phyloP scores from a whole-genome alignment of 2,113 vertebrate genomes.

The Pseudorasbora parva region DNA sequence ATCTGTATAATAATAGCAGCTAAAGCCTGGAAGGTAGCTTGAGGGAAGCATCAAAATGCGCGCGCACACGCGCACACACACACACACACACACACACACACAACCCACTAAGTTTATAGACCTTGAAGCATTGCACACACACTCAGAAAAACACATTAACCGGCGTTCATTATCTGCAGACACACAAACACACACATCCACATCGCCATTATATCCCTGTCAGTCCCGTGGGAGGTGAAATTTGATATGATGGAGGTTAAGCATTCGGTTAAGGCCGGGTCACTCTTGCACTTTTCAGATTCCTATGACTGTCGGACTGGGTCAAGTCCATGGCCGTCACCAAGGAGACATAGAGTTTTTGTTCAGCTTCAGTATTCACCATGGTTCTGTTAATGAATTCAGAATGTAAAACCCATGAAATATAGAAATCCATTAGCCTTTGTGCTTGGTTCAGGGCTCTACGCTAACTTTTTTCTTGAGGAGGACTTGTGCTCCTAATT shows the following conservation, averaged over 20 bases:
- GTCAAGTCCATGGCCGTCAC: slow-evolving; percentile 24
- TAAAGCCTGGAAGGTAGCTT: not conserved
- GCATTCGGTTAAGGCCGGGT: not conserved
- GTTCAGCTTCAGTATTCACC: not conserved
- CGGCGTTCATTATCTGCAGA: slow-evolving; percentile 23
- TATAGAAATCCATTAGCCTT: too few species aligned
- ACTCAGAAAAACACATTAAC: slow-evolving; percentile 9
- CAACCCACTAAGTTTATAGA: not conserved
- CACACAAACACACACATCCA: slow-evolving; percentile 29
- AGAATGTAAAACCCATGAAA: not conserved
- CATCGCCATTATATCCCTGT: not conserved
- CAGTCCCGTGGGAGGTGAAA: slow-evolving; percentile 15
- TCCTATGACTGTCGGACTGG: slow-evolving; percentile 6
- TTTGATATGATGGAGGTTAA: slow-evolving; percentile 34
- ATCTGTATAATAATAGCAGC: not conserved
- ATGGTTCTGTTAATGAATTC: not conserved
- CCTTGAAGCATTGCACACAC: not conserved
- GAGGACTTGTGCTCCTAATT: too few species aligned
- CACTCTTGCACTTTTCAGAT: slow-evolving; percentile 17
- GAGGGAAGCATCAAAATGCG: not conserved
- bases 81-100: not conserved
- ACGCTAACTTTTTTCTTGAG: too few species aligned
- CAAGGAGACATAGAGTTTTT: slow-evolving; percentile 14
- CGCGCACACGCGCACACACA: not conserved
- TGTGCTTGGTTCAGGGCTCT: too few species aligned